Base-by-base conservation (phyloP, 64 coral and sea anemone genomes). In the Stichodactyla helianthus region DNA sequence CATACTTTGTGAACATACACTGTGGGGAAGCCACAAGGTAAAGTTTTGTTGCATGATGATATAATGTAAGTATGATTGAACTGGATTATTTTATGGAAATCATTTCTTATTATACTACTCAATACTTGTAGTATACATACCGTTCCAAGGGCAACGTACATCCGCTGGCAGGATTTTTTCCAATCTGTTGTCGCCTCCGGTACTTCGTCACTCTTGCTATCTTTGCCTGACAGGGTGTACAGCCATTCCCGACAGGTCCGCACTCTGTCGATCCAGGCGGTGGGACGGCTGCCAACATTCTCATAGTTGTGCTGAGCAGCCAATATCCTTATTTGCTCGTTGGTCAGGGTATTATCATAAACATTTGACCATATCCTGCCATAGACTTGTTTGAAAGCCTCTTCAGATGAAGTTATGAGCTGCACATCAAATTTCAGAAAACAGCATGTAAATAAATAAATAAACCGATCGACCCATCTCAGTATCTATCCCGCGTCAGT, bases 231-330 rank as follows among this genome's bases (percentile, higher is more conserved):
- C 50, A 81, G 20, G 51, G 6, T 5, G n/a, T 52, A 81, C 11
- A 10, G 4, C 83, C 83, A 84, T 5, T 22, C n/a, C 4, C 83
- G 14, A 59, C 83, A 84, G 27, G 56, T 84, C 15, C 10, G 4
- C 5, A 84, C 83, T 9, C 83, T 17, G 22, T 84, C 55, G 14
- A 84, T 50, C 83, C 83, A 84, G 56, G 20, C 5, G 9, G 83
- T 84, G 4, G 9, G 9, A 10, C 59, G 8, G 31, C 83, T 84
- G 44, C 83, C 83, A 11, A 19, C 83, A 26, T 84, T 20, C 1
- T 12, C 9, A 11, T 12, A 58, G 12, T 84, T 84, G 10, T 84
- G 83, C 2, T 19, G 5, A 14, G 12, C 5, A 1, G 83, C 53
- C 0, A 83, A 55, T 28, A 52, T 83, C 51, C 51, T 55, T 0